Evolutionary conservation across 2,888 invertebrate species (phyloP), one percentile per base, ranked within the genome.

Genomic region (Hetaerina titia): DNA sequence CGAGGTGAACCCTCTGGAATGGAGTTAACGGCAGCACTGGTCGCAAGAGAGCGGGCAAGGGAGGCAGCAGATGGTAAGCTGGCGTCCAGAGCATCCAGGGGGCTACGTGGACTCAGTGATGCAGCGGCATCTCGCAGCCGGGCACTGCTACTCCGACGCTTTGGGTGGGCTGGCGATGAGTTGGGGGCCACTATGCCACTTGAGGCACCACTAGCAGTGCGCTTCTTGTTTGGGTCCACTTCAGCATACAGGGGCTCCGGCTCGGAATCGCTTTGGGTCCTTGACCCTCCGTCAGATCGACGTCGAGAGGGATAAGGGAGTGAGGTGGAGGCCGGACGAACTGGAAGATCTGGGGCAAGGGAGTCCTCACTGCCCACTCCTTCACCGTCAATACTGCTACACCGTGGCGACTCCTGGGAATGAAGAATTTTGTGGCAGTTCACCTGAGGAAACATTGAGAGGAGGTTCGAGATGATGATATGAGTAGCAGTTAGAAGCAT

Each of bases 31-130:
- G 69, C 56, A 1, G 58, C 89, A 96, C 97, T 97, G 25, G 98
- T 97, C 92, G 97, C 97, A 95, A 97, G 97, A 97, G 97, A 97
- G 95, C 88, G 45, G 57, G 94, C 95, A 9, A 90, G 87, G 2
- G 96, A 97, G 96, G 96, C 97, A n/a, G 97, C 95, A 0, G 95
- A 95, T 13, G 96, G 96, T 17, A 95, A 95, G 94, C 96, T 96
- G 88, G 96, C 96, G 13, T 96, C 96, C 95, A 97, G 97, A 94
- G 97, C 97, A 64, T 97, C 97, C 96, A 97, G 97, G 96, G 97
- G 97, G 95, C 97, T 96, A 95, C 97, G 96, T 96, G 97, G 97
- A 95, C 97, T 96, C 11, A 96, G 96, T 25, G 96, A 96, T 96
- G 97, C 96, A 95, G 96, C 96, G 95, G 96, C 96, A 95, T 96